Evolutionary conservation across 2,797 vertebrate species (phyloP).

Genomic region (Chiroxiphia lanceolata): DNA sequence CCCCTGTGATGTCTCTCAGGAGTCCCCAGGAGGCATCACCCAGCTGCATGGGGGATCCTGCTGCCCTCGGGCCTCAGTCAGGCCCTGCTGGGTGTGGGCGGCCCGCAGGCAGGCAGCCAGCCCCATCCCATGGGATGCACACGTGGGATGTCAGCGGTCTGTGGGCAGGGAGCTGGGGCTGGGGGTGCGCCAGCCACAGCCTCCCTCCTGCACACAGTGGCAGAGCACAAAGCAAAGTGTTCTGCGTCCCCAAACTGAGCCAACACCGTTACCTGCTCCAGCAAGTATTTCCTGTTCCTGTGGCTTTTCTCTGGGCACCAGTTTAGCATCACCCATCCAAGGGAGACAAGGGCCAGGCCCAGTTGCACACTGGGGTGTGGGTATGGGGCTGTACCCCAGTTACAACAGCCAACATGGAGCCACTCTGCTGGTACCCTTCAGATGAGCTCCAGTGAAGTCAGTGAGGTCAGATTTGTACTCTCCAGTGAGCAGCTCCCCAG

Average conservation of each 20-base stretch:
- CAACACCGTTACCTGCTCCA: accelerated
- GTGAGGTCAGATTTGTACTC: neutral
- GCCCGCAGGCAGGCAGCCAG: neutral
- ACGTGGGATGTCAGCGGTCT: accelerated
- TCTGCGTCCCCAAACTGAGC: neutral
- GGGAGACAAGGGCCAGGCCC: neutral
- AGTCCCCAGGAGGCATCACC: neutral
- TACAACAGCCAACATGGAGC: accelerated
- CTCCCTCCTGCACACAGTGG: neutral
- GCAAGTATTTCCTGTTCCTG: neutral
- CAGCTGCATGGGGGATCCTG: accelerated
- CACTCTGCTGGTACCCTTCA: neutral
- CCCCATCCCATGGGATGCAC: neutral
- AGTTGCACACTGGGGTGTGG: neutral
- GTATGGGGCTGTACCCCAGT: neutral
- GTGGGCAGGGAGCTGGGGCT: neutral
- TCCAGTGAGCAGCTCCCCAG: neutral
- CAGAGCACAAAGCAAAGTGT: neutral
- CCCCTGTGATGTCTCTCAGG: neutral
- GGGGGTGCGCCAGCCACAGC: neutral
- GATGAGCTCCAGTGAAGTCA: neutral
- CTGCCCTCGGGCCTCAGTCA: accelerated
- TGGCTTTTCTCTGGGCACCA: neutral
- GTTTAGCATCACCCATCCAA: neutral
- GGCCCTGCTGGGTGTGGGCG: neutral